Conservation (phyloP, 2,797 vertebrate species). For the Morelia viridis region DNA sequence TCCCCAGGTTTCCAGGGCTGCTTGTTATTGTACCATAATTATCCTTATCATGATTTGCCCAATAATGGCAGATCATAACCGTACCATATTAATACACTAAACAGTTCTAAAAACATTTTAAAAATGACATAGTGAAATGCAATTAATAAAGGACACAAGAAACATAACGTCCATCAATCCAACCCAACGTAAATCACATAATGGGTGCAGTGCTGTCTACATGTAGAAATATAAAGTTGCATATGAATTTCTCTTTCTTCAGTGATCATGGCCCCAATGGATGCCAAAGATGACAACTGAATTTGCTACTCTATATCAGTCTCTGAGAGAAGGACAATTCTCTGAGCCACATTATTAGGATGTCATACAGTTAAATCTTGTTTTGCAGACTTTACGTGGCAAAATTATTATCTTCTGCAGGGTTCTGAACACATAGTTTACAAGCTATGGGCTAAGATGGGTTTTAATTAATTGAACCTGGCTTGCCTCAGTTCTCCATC, state of each 20-base stretch:
- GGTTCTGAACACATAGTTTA: slow-evolving; percentile 52
- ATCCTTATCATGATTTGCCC: background rate
- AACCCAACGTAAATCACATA: background rate
- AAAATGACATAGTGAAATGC: background rate
- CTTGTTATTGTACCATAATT: too few species aligned
- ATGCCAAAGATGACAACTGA: slow-evolving; percentile 15
- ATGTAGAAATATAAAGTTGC: background rate
- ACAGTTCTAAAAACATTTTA: too few species aligned
- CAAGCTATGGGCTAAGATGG: slow-evolving; percentile 55
- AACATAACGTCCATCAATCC: background rate
- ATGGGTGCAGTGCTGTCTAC: background rate
- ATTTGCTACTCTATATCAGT: slow-evolving; percentile 50
- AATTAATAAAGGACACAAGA: background rate
- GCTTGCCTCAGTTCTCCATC: slow-evolving; percentile 57
- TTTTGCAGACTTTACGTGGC: slow-evolving; percentile 41
- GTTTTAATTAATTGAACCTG: slow-evolving; percentile 68
- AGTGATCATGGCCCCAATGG: background rate
- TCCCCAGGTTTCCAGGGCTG: too few species aligned
- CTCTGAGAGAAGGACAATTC: slow-evolving; percentile 35
- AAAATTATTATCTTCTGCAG: slow-evolving; percentile 61
- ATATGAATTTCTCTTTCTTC: background rate
- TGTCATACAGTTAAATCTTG: slow-evolving; percentile 53
- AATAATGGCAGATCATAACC: background rate
- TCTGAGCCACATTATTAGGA: slow-evolving; percentile 36
- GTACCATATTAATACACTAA: too few species aligned